Evolutionary conservation across 1,140 invertebrate species (phyloP), one percentile per base, ranked within the genome.

Genomic region (Eupeodes corollae): DNA sequence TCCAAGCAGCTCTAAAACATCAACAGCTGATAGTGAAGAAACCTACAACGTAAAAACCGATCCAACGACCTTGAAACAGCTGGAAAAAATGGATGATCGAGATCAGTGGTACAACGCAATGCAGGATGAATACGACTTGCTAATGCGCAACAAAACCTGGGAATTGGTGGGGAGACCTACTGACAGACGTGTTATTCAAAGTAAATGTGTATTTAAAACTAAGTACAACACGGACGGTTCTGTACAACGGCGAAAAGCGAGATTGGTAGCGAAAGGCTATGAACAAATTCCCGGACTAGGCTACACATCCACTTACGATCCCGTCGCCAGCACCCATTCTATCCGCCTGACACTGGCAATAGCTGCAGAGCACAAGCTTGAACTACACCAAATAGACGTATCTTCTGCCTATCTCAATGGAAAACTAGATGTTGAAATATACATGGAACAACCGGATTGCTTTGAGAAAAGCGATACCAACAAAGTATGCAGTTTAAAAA

Each of bases 381-480:
- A 58, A 10, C 56, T 63, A 10, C 33, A 61, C 19, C 66, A 66
- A 34, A 56, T 68, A 56, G 61, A 68, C 56, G 61, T 56, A n/a
- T 41, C 57, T 14, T 51, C 56, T 19, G 60, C 63, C 2, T 67
- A 58, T 47, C 39, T 60, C 10, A 53, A 57, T 49, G 59, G 58
- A 39, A 46, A 56, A 2, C 54, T 72, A 55, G 53, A 61, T 21
- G 61, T 62, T 50, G 58, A 70, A 6, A 61, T 73, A 2, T 72
- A 53, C 44, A 63, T 69, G 60, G 41, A 57, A 18, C 57, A 61
- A 48, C 69, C 71, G 37, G 52, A 65, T 30, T 54, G 56, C 5
- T 41, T 13, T 16, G 11, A 41, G 6, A 30, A 11, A 9, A 21
- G 16, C 8, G 41, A 8, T 11, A 19, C 42, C 44, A 16, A 48